Conservation (phyloP, 2,113 vertebrate species). For the Scomber japonicus region DNA sequence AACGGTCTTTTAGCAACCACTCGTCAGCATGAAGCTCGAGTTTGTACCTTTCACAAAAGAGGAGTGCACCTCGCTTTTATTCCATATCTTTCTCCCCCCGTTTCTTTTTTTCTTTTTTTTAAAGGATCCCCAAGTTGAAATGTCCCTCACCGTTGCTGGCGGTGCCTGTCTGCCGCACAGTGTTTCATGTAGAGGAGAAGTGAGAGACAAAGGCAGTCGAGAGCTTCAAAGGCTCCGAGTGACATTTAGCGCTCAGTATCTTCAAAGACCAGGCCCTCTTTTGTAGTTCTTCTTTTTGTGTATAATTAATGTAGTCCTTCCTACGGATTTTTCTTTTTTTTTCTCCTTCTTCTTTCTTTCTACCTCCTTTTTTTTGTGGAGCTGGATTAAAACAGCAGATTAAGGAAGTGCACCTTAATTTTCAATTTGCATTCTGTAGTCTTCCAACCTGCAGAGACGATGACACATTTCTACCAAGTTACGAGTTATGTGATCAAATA, state of each 20-base stretch:
- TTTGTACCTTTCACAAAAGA: neutral
- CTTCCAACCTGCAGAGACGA: conserved; percentile 38
- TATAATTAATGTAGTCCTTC: conserved; percentile 85
- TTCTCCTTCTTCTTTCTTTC: conserved; percentile 15
- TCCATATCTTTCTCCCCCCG: neutral
- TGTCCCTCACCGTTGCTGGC: conserved; percentile 45
- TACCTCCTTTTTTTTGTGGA: conserved; percentile 22
- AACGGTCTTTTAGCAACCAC: neutral
- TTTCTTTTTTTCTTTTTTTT: neutral
- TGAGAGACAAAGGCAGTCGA: conserved; percentile 70
- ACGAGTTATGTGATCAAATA: conserved; percentile 26
- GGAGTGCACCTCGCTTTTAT: conserved; percentile 11
- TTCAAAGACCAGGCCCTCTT: conserved; percentile 88
- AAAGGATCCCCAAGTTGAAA: conserved; percentile 42
- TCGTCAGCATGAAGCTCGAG: neutral
- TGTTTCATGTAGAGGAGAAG: conserved; percentile 70
- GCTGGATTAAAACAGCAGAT: conserved; percentile 72
- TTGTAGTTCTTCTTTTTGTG: conserved; percentile 85
- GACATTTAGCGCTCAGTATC: conserved; percentile 81
- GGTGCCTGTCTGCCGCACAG: conserved; percentile 9
- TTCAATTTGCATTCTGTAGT: conserved; percentile 64
- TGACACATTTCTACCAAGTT: conserved; percentile 5
- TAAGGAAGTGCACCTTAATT: conserved; percentile 68
- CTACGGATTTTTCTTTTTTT: conserved; percentile 40
- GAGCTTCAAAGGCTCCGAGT: conserved; percentile 76